Evolutionary conservation across 2,888 invertebrate genomes (phyloP), one percentile per base, ranked within the genome.

Genomic region (Sphinx pinastri): DNA sequence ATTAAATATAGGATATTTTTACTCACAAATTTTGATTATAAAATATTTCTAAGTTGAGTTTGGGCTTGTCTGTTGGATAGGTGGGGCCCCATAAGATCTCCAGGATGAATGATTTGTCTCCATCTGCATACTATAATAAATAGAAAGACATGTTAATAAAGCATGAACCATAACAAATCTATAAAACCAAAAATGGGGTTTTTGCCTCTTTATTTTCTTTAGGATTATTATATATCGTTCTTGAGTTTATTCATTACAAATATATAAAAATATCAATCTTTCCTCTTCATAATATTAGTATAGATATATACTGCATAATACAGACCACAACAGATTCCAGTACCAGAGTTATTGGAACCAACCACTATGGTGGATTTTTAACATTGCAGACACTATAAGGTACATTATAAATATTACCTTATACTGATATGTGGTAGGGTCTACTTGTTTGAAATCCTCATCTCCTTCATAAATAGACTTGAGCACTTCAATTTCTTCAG

Each of bases 381-480:
- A 38, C 38, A 66, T 57, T 38, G 67, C 68, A 7, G 3, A 11
- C 51, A 76, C 74, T 79, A 91, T 10, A 60, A 25, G 7, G 0
- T 38, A 38, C 1, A 4, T 19, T n/a, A 19, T 16, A 66, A 19
- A 66, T 49, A 10, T 49, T 45, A 98, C 99, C 95, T 98, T 99
- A 84, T 99, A 99, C 85, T 99, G 98, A 94, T 97, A 99, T 70
- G 96, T 96, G 70, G 95, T 97, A 11, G 95, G 87, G 84, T 96
- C 95, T 51, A 98, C 88, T 93, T 98, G 96, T 87, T 98, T 98
- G 85, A 98, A 99, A 72, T 95, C 95, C 2, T 95, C 94, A 90
- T 99, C 99, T 19, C 99, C 99, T 81, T 99, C 99, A 88, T 99
- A 99, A 81, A 99, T 99, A 5, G 99, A 98, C 76, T 96, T 95